Base-by-base conservation (phyloP, 1,140 invertebrate genomes). In the Battus philenor region DNA sequence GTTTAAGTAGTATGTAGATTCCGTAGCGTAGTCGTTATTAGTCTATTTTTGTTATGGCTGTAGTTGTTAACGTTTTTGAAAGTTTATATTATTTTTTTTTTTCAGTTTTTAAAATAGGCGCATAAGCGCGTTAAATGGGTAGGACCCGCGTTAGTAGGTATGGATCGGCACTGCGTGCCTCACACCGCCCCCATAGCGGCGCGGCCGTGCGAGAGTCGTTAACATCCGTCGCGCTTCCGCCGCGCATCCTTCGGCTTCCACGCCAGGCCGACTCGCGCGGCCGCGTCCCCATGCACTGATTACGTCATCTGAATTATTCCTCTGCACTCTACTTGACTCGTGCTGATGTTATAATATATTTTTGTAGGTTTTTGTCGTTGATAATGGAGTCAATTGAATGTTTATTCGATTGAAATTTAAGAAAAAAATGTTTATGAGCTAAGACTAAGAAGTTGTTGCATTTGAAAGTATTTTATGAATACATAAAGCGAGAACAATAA, bases 381-480 rank as follows among this genome's bases (percentile, higher is more conserved):
- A 82, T 82, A 81, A 71, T 75, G 81, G 71, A 80, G 80, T 84
- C 80, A 84, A 84, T 84, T 84, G 80, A 79, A 80, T 80, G 78
- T 84, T 84, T 79, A 84, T 67, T 77, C 74, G 77, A 83, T 78
- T 83, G 69, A 84, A 77, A 63, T n/a, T n/a, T 69, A 79, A 77
- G 77, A 72, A 59, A 72, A 59, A 70, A 75, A 79, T 76, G 72
- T 82, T 78, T 77, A 80, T 76, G 70, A 72, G 76, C 50, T 81
- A 84, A 80, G 76, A 77, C 67, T 84, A 84, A 81, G 74, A 75
- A 75, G 73, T 84, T 84, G 78, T 84, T 84, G 80, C 80, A 84
- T 84, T 82, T 84, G 70, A 80, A 84, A 80, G 80, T 84, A 82
- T 84, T 82, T 78, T 82, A 80, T 84, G 74, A 59, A 80, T 84